Percentiles rank a stretch among this genome's conserved stretches.
phyloP scores from a whole-genome alignment of 2,888 invertebrate genomes.

The Platynereis dumerilii region DNA sequence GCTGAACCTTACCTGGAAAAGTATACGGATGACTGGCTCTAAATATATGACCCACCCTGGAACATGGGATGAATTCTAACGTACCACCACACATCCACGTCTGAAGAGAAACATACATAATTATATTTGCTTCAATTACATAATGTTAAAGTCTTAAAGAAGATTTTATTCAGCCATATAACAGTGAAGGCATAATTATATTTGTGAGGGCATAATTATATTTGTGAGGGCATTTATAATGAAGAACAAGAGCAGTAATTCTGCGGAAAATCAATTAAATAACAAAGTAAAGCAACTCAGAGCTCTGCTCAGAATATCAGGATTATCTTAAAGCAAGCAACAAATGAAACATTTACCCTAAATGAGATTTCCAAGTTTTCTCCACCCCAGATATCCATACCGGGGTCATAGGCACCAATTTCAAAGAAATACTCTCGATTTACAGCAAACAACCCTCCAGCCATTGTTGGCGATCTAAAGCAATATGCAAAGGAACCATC shows the following conservation, averaged over 20 bases:
- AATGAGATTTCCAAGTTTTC: constrained; percentile 99
- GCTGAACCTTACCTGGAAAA: constrained; percentile 75
- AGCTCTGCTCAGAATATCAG: too few species aligned
- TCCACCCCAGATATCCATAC: constrained; percentile 77
- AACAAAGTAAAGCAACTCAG: too few species aligned
- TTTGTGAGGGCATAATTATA: too few species aligned
- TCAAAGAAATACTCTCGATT: constrained; percentile 94
- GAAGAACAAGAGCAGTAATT: too few species aligned
- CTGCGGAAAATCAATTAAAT: too few species aligned
- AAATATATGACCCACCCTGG: constrained; percentile 95
- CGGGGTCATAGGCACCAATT: constrained; percentile 83
- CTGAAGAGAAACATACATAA: constrained; percentile 61
- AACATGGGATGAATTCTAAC: constrained; percentile 92
- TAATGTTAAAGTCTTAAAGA: too few species aligned
- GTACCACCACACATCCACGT: constrained; percentile 85
- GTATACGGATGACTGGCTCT: constrained; percentile 91
- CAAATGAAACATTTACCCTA: constrained; percentile 67
- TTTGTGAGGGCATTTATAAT: too few species aligned
- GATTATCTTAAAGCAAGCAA: too few species aligned
- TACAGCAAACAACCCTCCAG: constrained; percentile 96
- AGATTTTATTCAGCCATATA: too few species aligned
- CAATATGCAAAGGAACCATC: neutral
- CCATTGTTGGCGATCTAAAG: constrained; percentile 90
- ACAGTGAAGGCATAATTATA: too few species aligned
- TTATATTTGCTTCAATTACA: too few species aligned